Evolutionary conservation across 2,888 invertebrate species (phyloP).

Genomic region (Machimus rusticus): DNA sequence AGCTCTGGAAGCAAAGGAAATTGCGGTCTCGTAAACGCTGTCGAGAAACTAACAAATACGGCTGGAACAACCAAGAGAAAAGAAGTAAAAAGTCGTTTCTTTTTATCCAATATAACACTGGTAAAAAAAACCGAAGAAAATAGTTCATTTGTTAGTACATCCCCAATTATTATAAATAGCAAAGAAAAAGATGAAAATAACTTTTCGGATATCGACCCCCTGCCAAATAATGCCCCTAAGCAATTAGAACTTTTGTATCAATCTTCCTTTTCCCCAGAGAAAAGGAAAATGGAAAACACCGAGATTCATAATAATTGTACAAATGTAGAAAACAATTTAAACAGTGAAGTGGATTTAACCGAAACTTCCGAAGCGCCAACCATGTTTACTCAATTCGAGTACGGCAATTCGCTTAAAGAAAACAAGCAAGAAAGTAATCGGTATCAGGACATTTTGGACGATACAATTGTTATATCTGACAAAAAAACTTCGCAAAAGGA

Average conservation of each 20-base stretch:
- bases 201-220: neutral
- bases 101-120: neutral
- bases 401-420: neutral
- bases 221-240: neutral
- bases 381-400: neutral
- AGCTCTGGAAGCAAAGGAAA: neutral
- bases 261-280: neutral
- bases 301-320: neutral
- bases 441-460: neutral
- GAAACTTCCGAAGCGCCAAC: neutral
- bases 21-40: neutral
- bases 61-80: neutral
- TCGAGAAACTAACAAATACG: neutral
- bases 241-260: neutral
- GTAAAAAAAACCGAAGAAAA: neutral
- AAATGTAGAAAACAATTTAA: neutral
- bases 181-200: neutral
- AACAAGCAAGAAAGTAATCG: neutral
- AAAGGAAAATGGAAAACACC: neutral
- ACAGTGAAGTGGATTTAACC: neutral
- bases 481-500: neutral
- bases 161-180: neutral
- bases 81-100: constrained; percentile 26
- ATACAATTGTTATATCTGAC: neutral
- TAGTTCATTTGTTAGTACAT: neutral